These are phyloP conservation scores for Xanthorhoe spadicearia DNA, from an alignment of 2,888 invertebrate genomes.

Conservation along the genomic window DNA sequence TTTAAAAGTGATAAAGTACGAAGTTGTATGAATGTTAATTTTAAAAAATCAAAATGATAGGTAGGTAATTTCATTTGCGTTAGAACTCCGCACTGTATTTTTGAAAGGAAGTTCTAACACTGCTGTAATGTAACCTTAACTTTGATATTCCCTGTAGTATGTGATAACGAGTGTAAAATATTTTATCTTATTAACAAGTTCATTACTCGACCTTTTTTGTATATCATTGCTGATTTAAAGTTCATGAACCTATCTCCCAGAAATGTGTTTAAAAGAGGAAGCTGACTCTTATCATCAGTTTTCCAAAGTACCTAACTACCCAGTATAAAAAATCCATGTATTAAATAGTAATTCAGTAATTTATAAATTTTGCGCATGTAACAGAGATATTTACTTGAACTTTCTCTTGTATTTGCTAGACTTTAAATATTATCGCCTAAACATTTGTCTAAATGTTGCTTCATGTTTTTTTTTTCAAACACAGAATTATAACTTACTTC, in stretches of 20 bases:
- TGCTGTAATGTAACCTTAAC: neutral
- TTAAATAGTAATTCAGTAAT: no score
- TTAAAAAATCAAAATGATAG: no score
- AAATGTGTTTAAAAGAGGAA: conserved; percentile 16
- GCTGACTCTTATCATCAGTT: conserved; percentile 8
- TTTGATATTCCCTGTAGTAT: conserved; percentile 30
- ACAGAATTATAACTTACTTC: neutral
- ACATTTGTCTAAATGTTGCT: no score
- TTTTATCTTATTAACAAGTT: conserved; percentile 37
- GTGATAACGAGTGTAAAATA: conserved; percentile 17
- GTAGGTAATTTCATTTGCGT: neutral
- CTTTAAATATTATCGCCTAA: no score
- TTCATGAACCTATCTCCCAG: conserved; percentile 34
- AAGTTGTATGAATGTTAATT: no score
- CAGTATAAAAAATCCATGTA: no score
- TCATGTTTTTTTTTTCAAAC: neutral
- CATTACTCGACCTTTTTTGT: conserved; percentile 43
- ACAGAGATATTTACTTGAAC: no score
- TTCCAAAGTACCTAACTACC: no score
- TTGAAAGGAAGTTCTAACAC: neutral
- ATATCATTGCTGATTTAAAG: conserved; percentile 39
- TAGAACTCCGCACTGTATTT: neutral
- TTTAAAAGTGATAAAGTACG: neutral
- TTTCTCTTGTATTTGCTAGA: no score
- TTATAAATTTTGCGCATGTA: no score